These are phyloP conservation scores for Bostrychus sinensis DNA, from an alignment of 2,113 vertebrate species.

Conservation along the genomic window DNA sequence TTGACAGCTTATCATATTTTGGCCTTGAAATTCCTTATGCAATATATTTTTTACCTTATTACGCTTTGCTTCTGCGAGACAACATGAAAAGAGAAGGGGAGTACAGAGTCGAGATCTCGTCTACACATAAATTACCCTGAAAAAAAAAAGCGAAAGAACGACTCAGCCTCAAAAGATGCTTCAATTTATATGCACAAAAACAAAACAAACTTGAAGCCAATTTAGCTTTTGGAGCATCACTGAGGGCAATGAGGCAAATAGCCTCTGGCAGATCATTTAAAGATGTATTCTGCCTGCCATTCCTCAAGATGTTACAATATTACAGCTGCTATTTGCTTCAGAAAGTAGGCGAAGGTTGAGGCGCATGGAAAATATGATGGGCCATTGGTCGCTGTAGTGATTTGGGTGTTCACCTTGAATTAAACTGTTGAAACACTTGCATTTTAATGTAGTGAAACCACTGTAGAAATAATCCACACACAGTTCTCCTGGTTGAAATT, in stretches of 20 bases:
- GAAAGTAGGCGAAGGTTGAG: conserved; percentile 32
- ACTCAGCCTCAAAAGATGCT: conserved; percentile 30
- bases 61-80: conserved; percentile 30
- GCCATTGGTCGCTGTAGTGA: background rate
- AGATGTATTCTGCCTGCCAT: conserved; percentile 33
- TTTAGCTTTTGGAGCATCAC: conserved; percentile 57
- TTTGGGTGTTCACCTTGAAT: conserved; percentile 10
- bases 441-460: background rate
- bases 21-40: conserved; percentile 43
- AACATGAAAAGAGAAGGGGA: conserved; percentile 21
- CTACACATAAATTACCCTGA: conserved; percentile 43
- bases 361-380: conserved; percentile 17
- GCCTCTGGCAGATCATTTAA: conserved; percentile 58
- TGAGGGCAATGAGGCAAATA: conserved; percentile 53
- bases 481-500: too few relatives aligned
- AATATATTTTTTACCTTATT: conserved; percentile 28
- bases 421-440: background rate
- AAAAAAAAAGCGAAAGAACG: conserved; percentile 28
- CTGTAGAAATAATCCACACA: too few relatives aligned
- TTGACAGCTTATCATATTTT: conserved; percentile 44
- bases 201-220: conserved; percentile 54
- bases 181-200: conserved; percentile 57
- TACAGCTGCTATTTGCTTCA: conserved; percentile 39
- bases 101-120: conserved; percentile 18
- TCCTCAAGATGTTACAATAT: conserved; percentile 41